Evolutionary conservation across 2,113 vertebrate species (phyloP).

Genomic region (Serinus canaria): DNA sequence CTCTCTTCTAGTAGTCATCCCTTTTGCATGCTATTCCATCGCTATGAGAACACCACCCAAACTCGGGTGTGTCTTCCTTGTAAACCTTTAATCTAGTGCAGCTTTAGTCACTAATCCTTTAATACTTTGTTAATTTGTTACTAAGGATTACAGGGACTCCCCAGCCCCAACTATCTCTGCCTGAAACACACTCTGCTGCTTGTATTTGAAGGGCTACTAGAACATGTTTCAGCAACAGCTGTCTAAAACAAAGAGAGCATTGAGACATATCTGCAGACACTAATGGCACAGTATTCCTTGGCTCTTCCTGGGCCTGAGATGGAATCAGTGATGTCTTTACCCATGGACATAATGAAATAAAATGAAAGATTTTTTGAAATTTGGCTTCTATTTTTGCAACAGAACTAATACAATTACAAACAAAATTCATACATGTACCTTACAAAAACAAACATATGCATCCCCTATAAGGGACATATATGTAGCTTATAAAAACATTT

Average conservation of each 20-base stretch:
- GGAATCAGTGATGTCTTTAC: neutral
- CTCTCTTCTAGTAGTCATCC: neutral
- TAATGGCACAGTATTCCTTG: neutral
- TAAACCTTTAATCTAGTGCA: neutral
- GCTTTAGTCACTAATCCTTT: neutral
- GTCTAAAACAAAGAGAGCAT: neutral
- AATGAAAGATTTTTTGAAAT: neutral
- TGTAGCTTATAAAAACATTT: neutral
- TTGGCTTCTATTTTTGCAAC: neutral
- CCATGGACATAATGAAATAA: neutral
- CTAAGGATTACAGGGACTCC: neutral
- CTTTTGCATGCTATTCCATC: fast-evolving
- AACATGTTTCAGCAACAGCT: neutral
- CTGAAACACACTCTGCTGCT: neutral
- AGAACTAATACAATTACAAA: neutral
- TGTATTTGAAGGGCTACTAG: neutral
- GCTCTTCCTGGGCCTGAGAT: neutral
- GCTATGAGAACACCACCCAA: neutral
- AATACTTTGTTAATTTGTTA: neutral
- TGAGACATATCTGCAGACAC: neutral
- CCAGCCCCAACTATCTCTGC: neutral
- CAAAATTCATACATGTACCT: neutral
- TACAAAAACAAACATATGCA: neutral
- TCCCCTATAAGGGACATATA: neutral
- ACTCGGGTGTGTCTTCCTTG: neutral